Conservation (phyloP, 2,888 invertebrate genomes). For the Caenorhabditis drosophilae region DNA sequence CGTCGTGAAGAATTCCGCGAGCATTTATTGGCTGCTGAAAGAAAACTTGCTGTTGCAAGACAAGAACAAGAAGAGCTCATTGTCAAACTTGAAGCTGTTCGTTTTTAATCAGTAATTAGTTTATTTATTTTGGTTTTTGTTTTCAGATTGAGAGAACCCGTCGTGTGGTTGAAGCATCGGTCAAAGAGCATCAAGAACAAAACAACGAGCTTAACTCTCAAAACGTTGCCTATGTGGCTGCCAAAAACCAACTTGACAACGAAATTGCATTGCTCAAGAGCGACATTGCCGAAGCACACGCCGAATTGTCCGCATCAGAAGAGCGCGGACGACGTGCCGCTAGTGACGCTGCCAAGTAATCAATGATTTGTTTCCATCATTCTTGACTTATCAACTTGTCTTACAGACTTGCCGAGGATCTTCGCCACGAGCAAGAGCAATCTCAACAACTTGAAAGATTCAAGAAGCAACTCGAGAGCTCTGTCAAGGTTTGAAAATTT, state of each 20-base stretch:
- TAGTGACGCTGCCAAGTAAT: conserved; percentile 89
- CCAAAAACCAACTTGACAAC: conserved; percentile 98
- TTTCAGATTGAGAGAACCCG: conserved; percentile 88
- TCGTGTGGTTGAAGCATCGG: conserved; percentile 95
- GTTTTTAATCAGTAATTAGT: conserved; percentile 3
- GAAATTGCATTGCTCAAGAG: conserved; percentile 92
- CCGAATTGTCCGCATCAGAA: conserved; percentile 97
- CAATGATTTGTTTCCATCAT: no score
- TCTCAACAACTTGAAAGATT: conserved; percentile 85
- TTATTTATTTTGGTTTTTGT: not conserved
- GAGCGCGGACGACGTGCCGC: conserved; percentile 94
- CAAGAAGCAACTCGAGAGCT: conserved; percentile 69
- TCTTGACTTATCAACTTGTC: no score
- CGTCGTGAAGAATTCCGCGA: conserved; percentile 92
- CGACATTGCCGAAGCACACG: conserved; percentile 95
- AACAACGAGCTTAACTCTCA: conserved; percentile 93
- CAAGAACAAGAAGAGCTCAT: conserved; percentile 80
- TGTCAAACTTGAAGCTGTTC: conserved; percentile 87
- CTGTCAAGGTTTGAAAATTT: conserved; percentile 63
- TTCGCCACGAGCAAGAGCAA: conserved; percentile 87
- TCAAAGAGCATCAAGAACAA: conserved; percentile 95
- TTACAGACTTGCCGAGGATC: conserved; percentile 78
- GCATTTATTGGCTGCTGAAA: conserved; percentile 90
- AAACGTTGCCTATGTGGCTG: conserved; percentile 88
- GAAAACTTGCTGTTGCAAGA: conserved; percentile 73